Base-by-base conservation (phyloP, 2,113 vertebrate species). In the Brachypodius melanocephalos region DNA sequence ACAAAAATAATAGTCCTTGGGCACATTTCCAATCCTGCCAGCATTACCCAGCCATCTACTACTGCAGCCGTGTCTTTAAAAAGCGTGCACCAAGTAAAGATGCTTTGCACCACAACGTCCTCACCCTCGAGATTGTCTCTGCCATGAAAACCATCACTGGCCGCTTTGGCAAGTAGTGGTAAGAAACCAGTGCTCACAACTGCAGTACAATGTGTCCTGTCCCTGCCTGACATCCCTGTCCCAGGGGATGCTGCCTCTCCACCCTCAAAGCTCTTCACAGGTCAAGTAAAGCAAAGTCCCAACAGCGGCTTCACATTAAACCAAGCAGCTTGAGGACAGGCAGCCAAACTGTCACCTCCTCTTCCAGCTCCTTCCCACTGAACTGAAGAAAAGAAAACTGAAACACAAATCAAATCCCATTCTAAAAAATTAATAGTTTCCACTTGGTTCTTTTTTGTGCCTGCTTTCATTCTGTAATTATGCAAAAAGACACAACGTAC, bases 361-460 rank as follows among this genome's bases (percentile, higher is more conserved):
- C 89, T 85, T 88, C 42, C 87, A 90, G 59, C 51, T 94, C 83
- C 81, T 89, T 93, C 81, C 72, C 66, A 61, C 43, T 45, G 85
- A 72, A 92, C 45, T 0, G 0, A 75, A 88, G 67, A 94, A 89
- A 83, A 76, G 57, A 89, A 97, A 95, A 92, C 59, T 74, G 89
- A 93, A 95, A 90, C 67, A 85, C 76, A 75, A 94, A 94, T 93
- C 94, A 82, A 94, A 52, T 55, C 48, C 59, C 73, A 65, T 85
- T 91, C 89, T 79, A 72, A 87, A 85, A 92, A 96, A 96, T 97
- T 88, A 95, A 92, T 89, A 66, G 71, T 89, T 96, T 93, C 83
- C 83, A 85, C 79, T 95, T 75, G 29, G 63, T 89, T 87, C 85
- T 82, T 95, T 94, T 68, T 73, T 49, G 31, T 40, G 82, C 68